Conservation (phyloP, 2,113 vertebrate species). For the Oreochromis spilurus region DNA sequence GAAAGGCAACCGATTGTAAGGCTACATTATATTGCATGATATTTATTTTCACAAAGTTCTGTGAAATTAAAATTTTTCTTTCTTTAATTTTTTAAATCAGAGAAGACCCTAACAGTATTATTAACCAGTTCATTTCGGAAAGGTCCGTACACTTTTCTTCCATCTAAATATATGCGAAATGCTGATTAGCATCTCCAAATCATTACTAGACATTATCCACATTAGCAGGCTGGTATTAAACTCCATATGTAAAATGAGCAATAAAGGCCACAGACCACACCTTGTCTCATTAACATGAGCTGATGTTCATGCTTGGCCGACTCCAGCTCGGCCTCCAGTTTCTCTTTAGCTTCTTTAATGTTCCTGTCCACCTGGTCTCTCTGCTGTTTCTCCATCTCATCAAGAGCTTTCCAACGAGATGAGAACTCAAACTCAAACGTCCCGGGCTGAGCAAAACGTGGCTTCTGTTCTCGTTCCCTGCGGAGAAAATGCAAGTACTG, state of each 20-base stretch:
- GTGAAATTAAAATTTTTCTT: not conserved
- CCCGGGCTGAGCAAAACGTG: conserved; percentile 93
- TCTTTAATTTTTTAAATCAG: not conserved
- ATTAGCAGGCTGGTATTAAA: not conserved
- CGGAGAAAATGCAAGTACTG: not conserved
- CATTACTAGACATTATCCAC: not conserved
- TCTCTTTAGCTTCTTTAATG: conserved; percentile 93
- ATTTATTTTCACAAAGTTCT: not conserved
- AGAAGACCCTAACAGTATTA: not conserved
- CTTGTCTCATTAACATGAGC: conserved; percentile 98
- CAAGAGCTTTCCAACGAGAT: conserved; percentile 95
- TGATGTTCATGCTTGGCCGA: conserved; percentile 96
- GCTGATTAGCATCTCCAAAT: not conserved
- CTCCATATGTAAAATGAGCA: not conserved
- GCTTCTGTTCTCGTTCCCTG: conserved; percentile 89
- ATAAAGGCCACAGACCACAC: conserved; percentile 49
- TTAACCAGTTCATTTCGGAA: not conserved
- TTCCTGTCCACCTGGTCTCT: conserved; percentile 91
- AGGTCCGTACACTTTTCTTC: not conserved
- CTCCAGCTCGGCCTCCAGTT: conserved; percentile 97
- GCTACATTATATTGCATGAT: not conserved
- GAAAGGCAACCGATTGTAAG: not conserved
- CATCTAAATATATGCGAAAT: not conserved
- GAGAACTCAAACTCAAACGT: conserved; percentile 99
- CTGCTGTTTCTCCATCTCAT: conserved; percentile 97